Evolutionary conservation across 2,888 invertebrate species (phyloP).

Genomic region (Tortricodes alternella): DNA sequence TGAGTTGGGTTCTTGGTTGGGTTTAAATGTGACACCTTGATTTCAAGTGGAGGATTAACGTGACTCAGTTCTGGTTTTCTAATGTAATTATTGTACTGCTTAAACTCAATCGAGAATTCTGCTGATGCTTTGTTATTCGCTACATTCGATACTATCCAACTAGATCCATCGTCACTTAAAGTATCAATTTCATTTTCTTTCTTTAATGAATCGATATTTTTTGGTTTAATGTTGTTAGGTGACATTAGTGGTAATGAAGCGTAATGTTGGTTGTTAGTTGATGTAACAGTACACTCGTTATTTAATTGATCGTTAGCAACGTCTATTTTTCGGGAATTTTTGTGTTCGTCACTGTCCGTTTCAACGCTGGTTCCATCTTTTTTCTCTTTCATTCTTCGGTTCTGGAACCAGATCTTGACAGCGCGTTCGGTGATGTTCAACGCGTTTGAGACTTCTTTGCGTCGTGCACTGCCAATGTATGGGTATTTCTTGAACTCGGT

Average conservation of each 20-base stretch:
- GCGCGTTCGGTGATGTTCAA: constrained; percentile 87
- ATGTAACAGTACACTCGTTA: constrained; percentile 43
- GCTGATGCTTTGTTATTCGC: constrained; percentile 27
- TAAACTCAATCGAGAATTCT: constrained; percentile 36
- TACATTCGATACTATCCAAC: background rate
- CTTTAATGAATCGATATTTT: constrained; percentile 9
- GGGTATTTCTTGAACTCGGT: constrained; percentile 86
- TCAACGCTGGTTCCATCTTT: constrained; percentile 69
- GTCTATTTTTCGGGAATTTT: constrained; percentile 35
- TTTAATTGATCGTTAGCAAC: constrained; percentile 46
- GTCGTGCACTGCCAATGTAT: constrained; percentile 85
- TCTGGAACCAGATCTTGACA: constrained; percentile 94
- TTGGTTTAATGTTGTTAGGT: constrained; percentile 19
- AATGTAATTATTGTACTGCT: constrained; percentile 33
- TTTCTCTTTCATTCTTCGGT: constrained; percentile 89
- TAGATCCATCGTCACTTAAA: background rate
- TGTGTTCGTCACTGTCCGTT: constrained; percentile 38
- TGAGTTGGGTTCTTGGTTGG: background rate
- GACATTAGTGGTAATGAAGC: constrained; percentile 43
- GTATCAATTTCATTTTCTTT: constrained; percentile 2
- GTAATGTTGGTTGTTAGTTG: constrained; percentile 43
- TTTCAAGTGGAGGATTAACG: background rate
- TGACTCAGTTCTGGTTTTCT: constrained; percentile 24
- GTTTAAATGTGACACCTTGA: background rate
- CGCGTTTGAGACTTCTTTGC: constrained; percentile 85